Conservation (phyloP, 35 echinoderm and acorn worm genomes). For the Apostichopus japonicus region DNA sequence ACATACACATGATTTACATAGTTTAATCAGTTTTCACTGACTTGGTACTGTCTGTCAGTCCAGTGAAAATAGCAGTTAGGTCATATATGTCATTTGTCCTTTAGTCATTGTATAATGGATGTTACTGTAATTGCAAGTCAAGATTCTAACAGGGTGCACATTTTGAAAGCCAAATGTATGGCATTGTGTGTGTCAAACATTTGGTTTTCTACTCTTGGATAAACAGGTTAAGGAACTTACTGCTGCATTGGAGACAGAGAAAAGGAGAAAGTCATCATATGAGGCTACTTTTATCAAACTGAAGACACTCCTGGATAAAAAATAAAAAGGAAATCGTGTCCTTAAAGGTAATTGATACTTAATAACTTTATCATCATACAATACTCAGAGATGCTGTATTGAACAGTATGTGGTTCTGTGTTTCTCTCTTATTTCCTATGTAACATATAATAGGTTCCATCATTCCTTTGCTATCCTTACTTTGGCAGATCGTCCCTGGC, state of each 20-base stretch:
- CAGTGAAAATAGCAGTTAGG: too few relatives aligned
- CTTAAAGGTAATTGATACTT: constrained; percentile 57
- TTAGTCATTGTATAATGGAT: too few relatives aligned
- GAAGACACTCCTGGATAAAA: constrained; percentile 74
- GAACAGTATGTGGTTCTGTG: not conserved
- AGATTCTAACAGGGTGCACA: too few relatives aligned
- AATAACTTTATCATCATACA: not conserved
- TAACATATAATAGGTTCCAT: not conserved
- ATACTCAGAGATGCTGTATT: not conserved
- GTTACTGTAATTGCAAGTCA: too few relatives aligned
- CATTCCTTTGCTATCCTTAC: too few relatives aligned
- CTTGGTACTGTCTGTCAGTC: too few relatives aligned
- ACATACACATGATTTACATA: too few relatives aligned
- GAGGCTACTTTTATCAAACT: constrained; percentile 91
- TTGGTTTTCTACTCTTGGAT: not conserved
- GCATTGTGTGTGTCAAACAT: not conserved
- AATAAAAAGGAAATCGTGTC: constrained; percentile 75
- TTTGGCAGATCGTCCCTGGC: too few relatives aligned
- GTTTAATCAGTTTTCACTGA: too few relatives aligned
- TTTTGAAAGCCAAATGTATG: not conserved
- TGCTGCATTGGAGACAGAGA: constrained; percentile 77
- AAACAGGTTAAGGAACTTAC: constrained; percentile 83
- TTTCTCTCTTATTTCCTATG: not conserved
- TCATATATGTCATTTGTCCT: too few relatives aligned
- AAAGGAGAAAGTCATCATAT: constrained; percentile 71